Conservation (phyloP, 1,140 invertebrate genomes). For the Lordiphosa collinella region DNA sequence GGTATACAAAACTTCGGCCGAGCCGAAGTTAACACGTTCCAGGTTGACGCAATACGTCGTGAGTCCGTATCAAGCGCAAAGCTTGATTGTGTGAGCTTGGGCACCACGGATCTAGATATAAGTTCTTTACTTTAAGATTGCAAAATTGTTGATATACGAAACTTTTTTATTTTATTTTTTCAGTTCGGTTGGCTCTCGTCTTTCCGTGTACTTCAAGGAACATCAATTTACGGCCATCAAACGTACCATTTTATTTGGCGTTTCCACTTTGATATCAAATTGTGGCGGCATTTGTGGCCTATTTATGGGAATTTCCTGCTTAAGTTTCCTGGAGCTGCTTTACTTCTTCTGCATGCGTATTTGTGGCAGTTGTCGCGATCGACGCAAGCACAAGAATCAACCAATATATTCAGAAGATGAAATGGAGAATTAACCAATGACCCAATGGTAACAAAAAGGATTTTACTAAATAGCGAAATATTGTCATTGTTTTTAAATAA, state of each 20-base stretch:
- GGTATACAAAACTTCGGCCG: no score
- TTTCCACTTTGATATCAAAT: conserved; percentile 84
- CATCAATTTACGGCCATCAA: conserved; percentile 84
- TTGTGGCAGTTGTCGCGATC: conserved; percentile 64
- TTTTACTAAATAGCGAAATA: no score
- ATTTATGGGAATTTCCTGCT: conserved; percentile 83
- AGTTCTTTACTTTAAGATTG: no score
- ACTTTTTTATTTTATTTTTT: not conserved
- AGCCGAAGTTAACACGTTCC: no score
- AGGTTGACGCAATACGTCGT: no score
- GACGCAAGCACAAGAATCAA: conserved; percentile 54
- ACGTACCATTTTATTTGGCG: conserved; percentile 83
- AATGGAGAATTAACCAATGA: conserved; percentile 3
- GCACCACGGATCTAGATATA: no score
- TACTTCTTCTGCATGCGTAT: conserved; percentile 79
- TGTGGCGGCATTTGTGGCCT: conserved; percentile 85
- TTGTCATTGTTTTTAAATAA: no score
- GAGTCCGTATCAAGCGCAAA: no score
- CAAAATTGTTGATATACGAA: not conserved
- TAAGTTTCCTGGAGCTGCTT: conserved; percentile 82
- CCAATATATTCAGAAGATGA: conserved; percentile 32
- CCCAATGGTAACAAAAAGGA: no score
- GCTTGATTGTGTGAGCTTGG: no score
- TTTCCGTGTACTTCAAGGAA: conserved; percentile 83
- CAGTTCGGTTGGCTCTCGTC: conserved; percentile 69